phyloP scores from a whole-genome alignment of 2,113 vertebrate species.

The Albula glossodonta region DNA sequence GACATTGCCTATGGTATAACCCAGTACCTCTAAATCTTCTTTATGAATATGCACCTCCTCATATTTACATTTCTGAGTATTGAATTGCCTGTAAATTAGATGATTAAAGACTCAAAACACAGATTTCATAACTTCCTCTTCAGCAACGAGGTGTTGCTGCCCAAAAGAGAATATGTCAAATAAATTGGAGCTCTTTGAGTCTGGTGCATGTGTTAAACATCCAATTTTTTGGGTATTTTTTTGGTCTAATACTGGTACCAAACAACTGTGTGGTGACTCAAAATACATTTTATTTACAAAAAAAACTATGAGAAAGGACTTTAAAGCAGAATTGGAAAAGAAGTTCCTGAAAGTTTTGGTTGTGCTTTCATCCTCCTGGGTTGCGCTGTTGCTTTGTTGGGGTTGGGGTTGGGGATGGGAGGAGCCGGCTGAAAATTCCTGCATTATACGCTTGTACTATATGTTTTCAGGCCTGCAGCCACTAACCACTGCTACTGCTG shows the following conservation, averaged over 20 bases:
- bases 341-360: constrained; percentile 72
- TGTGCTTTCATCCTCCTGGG: constrained; percentile 69
- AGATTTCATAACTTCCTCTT: neutral
- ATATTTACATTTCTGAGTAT: neutral
- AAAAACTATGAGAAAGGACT: neutral
- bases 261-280: neutral
- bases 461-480: constrained; percentile 74
- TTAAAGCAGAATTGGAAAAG: constrained; percentile 21
- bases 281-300: neutral
- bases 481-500: constrained; percentile 59
- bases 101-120: neutral
- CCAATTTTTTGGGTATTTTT: neutral
- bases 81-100: neutral
- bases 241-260: neutral
- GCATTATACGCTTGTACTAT: constrained; percentile 70
- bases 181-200: neutral
- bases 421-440: constrained; percentile 67
- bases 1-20: neutral
- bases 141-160: neutral
- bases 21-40: neutral
- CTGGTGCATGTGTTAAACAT: neutral
- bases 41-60: neutral
- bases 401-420: constrained; percentile 48
- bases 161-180: neutral
- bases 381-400: neutral